Evolutionary conservation across 2,888 invertebrate species (phyloP).

Genomic region (Drosophila neonasuta): DNA sequence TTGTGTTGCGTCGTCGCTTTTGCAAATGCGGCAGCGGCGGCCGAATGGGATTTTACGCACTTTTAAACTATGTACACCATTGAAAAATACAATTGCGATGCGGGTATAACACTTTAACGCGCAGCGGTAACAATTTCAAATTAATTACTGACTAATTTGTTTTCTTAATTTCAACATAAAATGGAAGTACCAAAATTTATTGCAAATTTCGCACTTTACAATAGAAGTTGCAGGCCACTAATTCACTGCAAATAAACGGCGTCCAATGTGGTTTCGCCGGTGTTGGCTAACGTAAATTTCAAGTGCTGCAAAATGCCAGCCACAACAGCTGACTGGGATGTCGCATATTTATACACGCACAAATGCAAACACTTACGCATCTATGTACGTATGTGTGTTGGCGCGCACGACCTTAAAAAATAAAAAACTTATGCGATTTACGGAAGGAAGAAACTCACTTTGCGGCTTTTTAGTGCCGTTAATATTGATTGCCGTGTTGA

Average conservation of each 20-base stretch:
- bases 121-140: slow-evolving; percentile 37
- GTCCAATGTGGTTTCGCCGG: slow-evolving; percentile 32
- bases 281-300: slow-evolving; percentile 33
- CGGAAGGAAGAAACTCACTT: slow-evolving; percentile 66
- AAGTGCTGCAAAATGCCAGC: slow-evolving; percentile 33
- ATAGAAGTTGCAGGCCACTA: slow-evolving; percentile 54
- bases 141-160: slow-evolving; percentile 65
- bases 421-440: background rate
- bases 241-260: slow-evolving; percentile 53
- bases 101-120: slow-evolving; percentile 45
- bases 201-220: slow-evolving; percentile 75
- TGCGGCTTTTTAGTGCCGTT: slow-evolving; percentile 78
- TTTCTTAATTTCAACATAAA: slow-evolving; percentile 67
- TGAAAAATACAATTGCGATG: slow-evolving; percentile 43
- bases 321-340: slow-evolving; percentile 47
- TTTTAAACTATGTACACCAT: slow-evolving; percentile 65
- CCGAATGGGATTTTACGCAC: slow-evolving; percentile 64
- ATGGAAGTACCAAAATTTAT: slow-evolving; percentile 73
- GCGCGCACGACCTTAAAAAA: slow-evolving; percentile 23
- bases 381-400: background rate
- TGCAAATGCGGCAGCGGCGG: slow-evolving; percentile 55
- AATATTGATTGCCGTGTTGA: slow-evolving; percentile 85
- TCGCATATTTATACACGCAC: background rate
- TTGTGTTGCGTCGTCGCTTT: slow-evolving; percentile 62
- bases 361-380: background rate